A percentile compares a stretch with the other conserved stretches of the same genome.
phyloP scores from a whole-genome alignment of 2,888 invertebrate genomes.

The Rhogogaster chlorosoma region DNA sequence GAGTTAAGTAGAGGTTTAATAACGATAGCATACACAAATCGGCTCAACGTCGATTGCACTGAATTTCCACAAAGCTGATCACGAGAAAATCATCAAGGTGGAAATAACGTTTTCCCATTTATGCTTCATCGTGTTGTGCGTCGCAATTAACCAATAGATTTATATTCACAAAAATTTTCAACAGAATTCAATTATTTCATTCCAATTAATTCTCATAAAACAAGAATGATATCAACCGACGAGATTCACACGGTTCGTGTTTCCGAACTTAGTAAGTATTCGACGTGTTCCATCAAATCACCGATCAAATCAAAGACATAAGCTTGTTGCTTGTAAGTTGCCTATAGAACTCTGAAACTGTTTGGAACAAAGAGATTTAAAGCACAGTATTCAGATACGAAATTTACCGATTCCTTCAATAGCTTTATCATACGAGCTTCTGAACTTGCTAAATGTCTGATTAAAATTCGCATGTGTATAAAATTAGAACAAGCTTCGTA shows the following conservation, averaged over 20 bases:
- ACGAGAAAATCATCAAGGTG: neutral
- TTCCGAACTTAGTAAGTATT: neutral
- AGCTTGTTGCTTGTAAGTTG: too few relatives aligned
- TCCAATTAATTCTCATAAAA: neutral
- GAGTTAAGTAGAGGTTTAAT: neutral
- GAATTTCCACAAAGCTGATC: constrained; percentile 18
- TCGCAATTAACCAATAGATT: neutral
- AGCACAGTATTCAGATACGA: too few relatives aligned
- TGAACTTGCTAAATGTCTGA: neutral
- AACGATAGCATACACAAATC: neutral
- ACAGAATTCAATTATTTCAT: neutral
- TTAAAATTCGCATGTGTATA: neutral
- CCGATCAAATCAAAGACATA: too few relatives aligned
- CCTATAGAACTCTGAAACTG: too few relatives aligned
- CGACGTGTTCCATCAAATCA: too few relatives aligned
- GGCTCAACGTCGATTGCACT: neutral
- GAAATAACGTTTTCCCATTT: neutral
- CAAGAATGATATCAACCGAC: neutral
- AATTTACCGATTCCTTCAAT: too few relatives aligned
- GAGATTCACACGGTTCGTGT: neutral
- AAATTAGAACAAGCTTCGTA: neutral
- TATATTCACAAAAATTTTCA: neutral
- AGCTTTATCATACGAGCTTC: neutral
- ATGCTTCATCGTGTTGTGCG: too few relatives aligned
- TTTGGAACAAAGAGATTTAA: too few relatives aligned